Evolutionary conservation across 2,797 vertebrate species (phyloP).

Genomic region (Garrulus glandarius): DNA sequence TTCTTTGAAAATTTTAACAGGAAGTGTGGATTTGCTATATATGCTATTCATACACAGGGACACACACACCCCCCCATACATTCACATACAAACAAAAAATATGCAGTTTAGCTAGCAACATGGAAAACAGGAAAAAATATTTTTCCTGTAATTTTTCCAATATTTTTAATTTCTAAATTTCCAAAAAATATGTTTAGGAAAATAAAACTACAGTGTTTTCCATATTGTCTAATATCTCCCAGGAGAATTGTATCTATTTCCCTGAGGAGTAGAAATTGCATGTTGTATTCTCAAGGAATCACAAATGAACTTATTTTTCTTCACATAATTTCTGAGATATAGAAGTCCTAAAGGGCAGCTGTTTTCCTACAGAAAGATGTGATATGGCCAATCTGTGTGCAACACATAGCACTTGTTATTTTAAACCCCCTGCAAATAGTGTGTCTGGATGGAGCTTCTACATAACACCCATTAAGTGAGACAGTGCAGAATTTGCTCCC

Average conservation of each 20-base stretch:
- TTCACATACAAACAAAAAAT: background rate
- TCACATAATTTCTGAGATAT: background rate
- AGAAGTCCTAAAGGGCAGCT: background rate
- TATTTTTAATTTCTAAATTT: background rate
- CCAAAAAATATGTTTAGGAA: background rate
- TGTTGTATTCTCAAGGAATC: background rate
- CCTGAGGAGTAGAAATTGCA: rapidly evolving
- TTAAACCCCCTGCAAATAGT: background rate
- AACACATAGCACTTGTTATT: background rate
- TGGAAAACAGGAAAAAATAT: background rate
- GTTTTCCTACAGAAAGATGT: background rate
- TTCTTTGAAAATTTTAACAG: background rate
- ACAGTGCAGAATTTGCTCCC: background rate
- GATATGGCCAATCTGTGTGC: too few species aligned
- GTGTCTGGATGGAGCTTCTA: background rate
- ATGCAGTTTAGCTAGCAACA: background rate
- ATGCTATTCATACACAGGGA: background rate
- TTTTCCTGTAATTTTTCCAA: background rate
- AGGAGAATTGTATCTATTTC: background rate
- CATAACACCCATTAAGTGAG: rapidly evolving
- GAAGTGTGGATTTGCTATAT: background rate
- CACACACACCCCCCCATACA: background rate
- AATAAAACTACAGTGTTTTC: background rate
- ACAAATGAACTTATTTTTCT: background rate
- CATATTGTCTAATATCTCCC: background rate